Base-by-base conservation (phyloP, 2,797 vertebrate genomes). In the Artibeus jamaicensis region DNA sequence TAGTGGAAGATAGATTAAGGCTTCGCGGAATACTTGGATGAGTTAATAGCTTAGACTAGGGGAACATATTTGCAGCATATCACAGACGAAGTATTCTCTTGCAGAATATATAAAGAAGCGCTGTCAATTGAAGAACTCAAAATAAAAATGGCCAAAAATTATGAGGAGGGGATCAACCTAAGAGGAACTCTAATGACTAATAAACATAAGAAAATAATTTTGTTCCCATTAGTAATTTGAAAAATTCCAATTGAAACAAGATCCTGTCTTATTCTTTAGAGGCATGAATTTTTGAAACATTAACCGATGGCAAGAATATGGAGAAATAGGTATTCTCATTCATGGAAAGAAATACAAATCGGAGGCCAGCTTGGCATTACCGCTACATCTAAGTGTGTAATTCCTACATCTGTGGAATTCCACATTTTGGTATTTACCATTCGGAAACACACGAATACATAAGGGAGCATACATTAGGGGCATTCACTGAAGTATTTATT, bases 241-340 rank as follows among this genome's bases (percentile, higher is more conserved):
- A 77, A 95, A 87, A 74, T 82, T 96, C 48, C 78, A 70, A 86
- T 74, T 48, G 85, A 95, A 73, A 46, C 19, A 86, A 77, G 62
- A 85, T 73, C 46, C 76, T 79, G 92, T 89, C 29, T 91, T 29
- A 1, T 73, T 89, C 86, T 95, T 89, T 77, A 81, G 34, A 76
- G 32, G 32, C 87, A 74, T 57, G 82, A 87, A 82, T 44, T 85
- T 96, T 91, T 89, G 76, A 92, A 86, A 93, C 26, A 55, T 29
- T 67, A 76, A 68, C 77, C 81, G 79, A 86, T 71, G 50, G 65
- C 21, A 59, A 89, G 70, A 79, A 77, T 77, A 21, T 71, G 37
- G 46, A 94, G 83, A 85, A 86, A 82, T 34, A 21, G 77, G 68
- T n/a, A 22, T 34, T 68, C 34, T 77, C 7, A 16, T 48, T 89